phyloP scores from a whole-genome alignment of 2,113 vertebrate species.

The Tragelaphus scriptus region DNA sequence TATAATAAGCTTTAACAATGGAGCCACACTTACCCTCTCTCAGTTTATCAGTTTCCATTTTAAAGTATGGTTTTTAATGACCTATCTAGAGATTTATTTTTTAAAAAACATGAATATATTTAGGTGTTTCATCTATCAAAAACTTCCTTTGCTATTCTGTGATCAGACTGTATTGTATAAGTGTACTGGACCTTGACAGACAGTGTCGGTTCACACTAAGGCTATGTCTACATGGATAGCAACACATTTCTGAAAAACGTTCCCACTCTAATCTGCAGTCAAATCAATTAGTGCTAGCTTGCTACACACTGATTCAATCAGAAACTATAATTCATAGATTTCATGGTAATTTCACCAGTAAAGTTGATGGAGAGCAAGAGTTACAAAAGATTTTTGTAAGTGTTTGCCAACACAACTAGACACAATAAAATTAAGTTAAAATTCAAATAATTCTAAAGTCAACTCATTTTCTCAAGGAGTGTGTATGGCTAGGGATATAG shows the following conservation, averaged over 20 bases:
- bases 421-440: slow-evolving; percentile 39
- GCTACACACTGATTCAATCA: slow-evolving; percentile 22
- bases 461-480: background rate
- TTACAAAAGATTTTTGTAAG: background rate
- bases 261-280: slow-evolving; percentile 28
- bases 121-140: slow-evolving; percentile 38
- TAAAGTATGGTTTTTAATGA: slow-evolving; percentile 49
- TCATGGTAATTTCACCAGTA: slow-evolving; percentile 32
- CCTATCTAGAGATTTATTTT: slow-evolving; percentile 42
- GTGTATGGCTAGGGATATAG: background rate
- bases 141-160: background rate
- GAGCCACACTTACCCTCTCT: background rate
- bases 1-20: slow-evolving; percentile 10
- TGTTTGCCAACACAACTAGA: slow-evolving; percentile 47
- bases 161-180: background rate
- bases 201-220: slow-evolving; percentile 16
- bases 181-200: slow-evolving; percentile 16
- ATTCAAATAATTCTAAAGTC: background rate
- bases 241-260: background rate
- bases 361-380: slow-evolving; percentile 16
- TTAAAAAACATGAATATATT: slow-evolving; percentile 33
- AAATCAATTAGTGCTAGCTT: slow-evolving; percentile 37
- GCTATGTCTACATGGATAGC: background rate
- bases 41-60: slow-evolving; percentile 40
- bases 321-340: slow-evolving; percentile 34